phyloP scores from a whole-genome alignment of 2,113 vertebrate genomes.

The Recurvirostra avosetta region DNA sequence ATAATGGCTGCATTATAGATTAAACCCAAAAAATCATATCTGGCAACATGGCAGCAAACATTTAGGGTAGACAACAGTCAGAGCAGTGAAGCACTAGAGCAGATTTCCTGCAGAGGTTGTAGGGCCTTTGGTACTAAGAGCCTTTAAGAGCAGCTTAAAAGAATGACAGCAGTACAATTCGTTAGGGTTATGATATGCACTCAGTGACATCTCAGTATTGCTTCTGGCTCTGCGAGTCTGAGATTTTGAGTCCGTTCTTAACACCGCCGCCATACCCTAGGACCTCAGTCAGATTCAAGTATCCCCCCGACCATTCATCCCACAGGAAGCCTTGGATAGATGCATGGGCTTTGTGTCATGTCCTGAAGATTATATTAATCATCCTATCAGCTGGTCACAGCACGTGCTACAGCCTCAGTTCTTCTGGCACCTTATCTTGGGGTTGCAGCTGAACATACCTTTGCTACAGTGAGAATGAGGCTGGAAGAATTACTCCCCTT shows the following conservation, averaged over 20 bases:
- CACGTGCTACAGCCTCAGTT: not conserved
- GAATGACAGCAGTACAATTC: not conserved
- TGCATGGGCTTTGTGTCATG: not conserved
- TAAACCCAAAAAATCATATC: not conserved
- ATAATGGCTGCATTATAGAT: not conserved
- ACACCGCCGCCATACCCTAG: not conserved
- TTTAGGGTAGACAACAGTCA: not conserved
- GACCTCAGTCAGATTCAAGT: not conserved
- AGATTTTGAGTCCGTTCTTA: not conserved
- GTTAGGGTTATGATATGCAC: not conserved
- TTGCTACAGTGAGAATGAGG: not conserved
- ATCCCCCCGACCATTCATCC: no score
- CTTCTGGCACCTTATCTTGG: not conserved
- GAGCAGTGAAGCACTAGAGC: not conserved
- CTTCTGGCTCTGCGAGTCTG: not conserved
- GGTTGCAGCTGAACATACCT: not conserved
- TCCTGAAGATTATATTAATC: not conserved
- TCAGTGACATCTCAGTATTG: not conserved
- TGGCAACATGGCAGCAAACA: not conserved
- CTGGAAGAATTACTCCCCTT: not conserved
- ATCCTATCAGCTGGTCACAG: not conserved
- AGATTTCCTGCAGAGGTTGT: not conserved
- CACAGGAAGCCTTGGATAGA: not conserved
- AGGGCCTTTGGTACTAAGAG: not conserved
- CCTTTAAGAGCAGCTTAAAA: not conserved